Percentiles rank a stretch among this genome's conserved stretches.
phyloP scores from a whole-genome alignment of 2,113 vertebrate species.

The Panthera tigris region DNA sequence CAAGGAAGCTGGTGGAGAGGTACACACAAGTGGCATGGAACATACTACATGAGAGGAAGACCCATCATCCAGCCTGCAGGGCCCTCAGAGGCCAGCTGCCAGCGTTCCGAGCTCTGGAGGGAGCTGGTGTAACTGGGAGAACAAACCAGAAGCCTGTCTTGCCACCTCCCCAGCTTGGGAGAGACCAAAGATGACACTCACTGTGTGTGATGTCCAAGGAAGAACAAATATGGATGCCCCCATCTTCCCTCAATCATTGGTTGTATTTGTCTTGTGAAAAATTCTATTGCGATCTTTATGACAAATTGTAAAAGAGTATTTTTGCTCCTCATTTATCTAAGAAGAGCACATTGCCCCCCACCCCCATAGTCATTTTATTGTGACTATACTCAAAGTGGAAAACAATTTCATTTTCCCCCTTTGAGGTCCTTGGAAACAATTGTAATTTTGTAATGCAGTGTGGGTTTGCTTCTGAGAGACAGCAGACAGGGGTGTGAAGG shows the following conservation, averaged over 20 bases:
- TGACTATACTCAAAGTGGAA: conserved; percentile 73
- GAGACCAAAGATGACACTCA: conserved; percentile 14
- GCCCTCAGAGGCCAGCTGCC: background rate
- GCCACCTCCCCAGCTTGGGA: background rate
- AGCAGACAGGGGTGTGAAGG: background rate
- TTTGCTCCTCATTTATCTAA: conserved; percentile 68
- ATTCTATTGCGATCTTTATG: conserved; percentile 61
- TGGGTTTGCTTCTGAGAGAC: conserved; percentile 38
- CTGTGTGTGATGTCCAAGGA: background rate
- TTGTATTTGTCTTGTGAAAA: conserved; percentile 61
- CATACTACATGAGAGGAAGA: background rate
- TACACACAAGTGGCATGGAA: too few species aligned
- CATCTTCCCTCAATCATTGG: conserved; percentile 43
- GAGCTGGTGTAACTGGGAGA: background rate
- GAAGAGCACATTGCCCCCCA: conserved; percentile 54
- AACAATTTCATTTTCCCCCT: conserved; percentile 67
- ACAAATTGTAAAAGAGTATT: conserved; percentile 72
- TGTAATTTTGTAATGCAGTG: conserved; percentile 72
- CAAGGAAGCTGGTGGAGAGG: background rate
- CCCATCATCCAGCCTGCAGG: background rate
- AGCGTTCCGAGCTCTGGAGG: background rate
- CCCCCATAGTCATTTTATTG: conserved; percentile 68
- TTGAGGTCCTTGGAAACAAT: conserved; percentile 71
- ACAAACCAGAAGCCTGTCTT: background rate
- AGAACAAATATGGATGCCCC: conserved; percentile 47